Base-by-base conservation (phyloP, 2,113 vertebrate species). In the Origma solitaria region DNA sequence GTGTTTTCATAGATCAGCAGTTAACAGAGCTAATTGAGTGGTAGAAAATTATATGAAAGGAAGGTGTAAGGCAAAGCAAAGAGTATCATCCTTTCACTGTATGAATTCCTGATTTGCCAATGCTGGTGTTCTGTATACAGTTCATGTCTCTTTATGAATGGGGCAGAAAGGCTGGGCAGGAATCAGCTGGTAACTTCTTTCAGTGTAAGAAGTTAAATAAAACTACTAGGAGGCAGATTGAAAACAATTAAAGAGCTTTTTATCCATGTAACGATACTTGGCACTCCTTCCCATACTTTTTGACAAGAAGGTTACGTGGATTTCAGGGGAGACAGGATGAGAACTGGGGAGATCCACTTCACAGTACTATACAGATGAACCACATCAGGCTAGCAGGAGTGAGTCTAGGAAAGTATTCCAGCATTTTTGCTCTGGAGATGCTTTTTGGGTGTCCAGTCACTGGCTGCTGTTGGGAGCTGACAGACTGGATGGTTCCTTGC, bases 391-490 rank as follows among this genome's bases (percentile, higher is more conserved):
- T 66, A 40, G 45, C 51, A 45, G 70, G 51, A 51, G 33, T 20
- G 31, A 57, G 16, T 31, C 25, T 71, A 61, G 40, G 21, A 25
- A 22, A 24, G 10, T 15, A 27, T 27, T 69, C 30, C 79, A 81
- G 69, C 7, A 3, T 50, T 22, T 10, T 50, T 38, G 16, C 31
- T 57, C 50, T 6, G 8, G n/a, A 15, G 1, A 0, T 58, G 10
- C 7, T 77, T 25, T 83, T 56, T 57, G 21, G 4, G 22, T 83
- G 38, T 24, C n/a, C 28, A 10, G 5, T 40, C 58, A 19, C 5
- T 13, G 35, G 33, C 61, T 82, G 4, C 54, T 88, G 10, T 37
- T 13, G 12, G 38, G 54, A 76, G 54, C n/a, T 81, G 76, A 10
- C 22, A 22, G 42, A 19, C 22, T 60, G 37, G 27, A 15, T 37